Base-by-base conservation (phyloP, 2,888 invertebrate genomes). In the Drosophila paranaensis region DNA sequence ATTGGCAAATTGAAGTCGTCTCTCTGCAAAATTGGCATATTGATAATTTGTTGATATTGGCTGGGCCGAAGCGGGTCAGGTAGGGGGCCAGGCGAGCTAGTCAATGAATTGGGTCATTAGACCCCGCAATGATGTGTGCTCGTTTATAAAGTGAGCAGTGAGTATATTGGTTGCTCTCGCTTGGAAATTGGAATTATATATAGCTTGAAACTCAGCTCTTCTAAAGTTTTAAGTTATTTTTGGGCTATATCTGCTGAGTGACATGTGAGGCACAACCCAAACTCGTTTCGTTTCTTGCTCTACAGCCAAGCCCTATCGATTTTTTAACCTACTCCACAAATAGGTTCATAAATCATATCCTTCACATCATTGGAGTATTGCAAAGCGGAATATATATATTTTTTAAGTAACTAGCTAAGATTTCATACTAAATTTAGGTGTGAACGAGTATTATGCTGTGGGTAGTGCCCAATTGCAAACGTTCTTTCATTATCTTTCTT, bases 1-100 rank as follows among this genome's bases (percentile, higher is more conserved):
- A 84, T 84, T 81, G 88, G 66, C 88, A 66, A 74, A 79, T 67
- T 79, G 62, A 79, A 78, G 61, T 14, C 64, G 37, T n/a, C 60
- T 65, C 9, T 55, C 9, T 55, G 60, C 43, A 25, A 54, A 69
- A 53, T 51, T 68, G 54, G 43, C 35, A 46, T 74, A 60, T 71
- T 53, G 72, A 71, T 71, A 71, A 71, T 56, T 42, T 25, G 27
- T 25, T 71, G 54, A 56, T 40, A 56, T 27, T 46, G 35, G 6
- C 25, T 2, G 42, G 16, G 48, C 14, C 14, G 25, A 14, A 9
- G 16, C 16, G 46, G 33, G n/a, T 0, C 14, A 9, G 48, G n/a
- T 16, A 2, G 16, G 9, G 46, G 20, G 20, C 9, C 45, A 25
- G 45, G 6, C 30, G 48, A 16, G 30, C 48, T 20, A 27, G 67